These are phyloP conservation scores for Boleophthalmus pectinirostris DNA, from an alignment of 2,113 vertebrate species.

Conservation along the genomic window DNA sequence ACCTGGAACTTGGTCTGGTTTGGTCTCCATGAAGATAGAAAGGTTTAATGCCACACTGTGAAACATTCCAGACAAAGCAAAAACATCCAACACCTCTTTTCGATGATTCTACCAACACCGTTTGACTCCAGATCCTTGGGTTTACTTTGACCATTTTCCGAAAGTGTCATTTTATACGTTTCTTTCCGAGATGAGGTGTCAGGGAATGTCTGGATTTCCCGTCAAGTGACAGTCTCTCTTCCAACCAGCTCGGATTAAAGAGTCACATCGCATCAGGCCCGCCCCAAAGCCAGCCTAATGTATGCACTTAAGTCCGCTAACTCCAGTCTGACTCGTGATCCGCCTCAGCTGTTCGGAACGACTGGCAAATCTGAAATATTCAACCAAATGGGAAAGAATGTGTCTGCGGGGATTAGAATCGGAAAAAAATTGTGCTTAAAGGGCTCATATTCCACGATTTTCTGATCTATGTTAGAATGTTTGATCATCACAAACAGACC, in stretches of 20 bases:
- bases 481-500: no score
- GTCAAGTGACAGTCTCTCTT: constrained; percentile 74
- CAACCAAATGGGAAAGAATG: constrained; percentile 36
- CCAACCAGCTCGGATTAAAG: constrained; percentile 65
- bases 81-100: no score
- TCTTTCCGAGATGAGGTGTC: constrained; percentile 81
- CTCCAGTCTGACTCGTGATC: constrained; percentile 58
- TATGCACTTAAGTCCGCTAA: constrained; percentile 68
- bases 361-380: constrained; percentile 61
- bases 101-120: no score
- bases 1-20: no score
- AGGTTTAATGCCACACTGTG: no score
- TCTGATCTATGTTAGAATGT: no score
- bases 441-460: no score
- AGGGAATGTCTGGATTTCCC: constrained; percentile 80
- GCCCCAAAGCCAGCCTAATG: constrained; percentile 44
- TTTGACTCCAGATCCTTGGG: constrained; percentile 5
- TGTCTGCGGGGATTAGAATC: constrained; percentile 36
- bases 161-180: constrained; percentile 67
- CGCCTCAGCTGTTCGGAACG: constrained; percentile 50
- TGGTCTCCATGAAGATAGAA: no score
- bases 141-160: constrained; percentile 55
- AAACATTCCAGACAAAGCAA: no score
- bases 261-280: constrained; percentile 51
- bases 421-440: constrained; percentile 9